A percentile compares a stretch with the other conserved stretches of the same genome.
These are phyloP conservation scores for Lumbricus terrestris DNA, from an alignment of 2,888 invertebrate species.

Conservation along the genomic window DNA sequence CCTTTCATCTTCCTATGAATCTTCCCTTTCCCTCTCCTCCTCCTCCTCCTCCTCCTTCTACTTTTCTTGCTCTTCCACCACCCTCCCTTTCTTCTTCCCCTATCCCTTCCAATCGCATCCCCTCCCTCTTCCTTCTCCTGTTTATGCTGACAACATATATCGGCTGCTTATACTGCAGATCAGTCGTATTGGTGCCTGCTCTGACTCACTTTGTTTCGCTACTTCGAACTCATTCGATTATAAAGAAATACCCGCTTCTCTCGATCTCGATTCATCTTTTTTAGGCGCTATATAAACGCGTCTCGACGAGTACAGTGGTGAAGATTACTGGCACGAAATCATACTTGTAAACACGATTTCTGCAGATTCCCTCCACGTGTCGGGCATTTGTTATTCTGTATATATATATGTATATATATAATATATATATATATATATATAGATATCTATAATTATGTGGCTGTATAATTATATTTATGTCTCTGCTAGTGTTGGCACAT, in stretches of 20 bases:
- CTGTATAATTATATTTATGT: not conserved
- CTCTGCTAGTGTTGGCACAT: not conserved
- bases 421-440: not conserved
- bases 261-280: not conserved
- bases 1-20: not conserved
- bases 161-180: too few species aligned
- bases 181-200: not conserved
- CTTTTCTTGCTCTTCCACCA: not conserved
- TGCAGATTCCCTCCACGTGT: not conserved
- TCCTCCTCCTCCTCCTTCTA: not conserved
- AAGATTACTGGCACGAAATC: not conserved
- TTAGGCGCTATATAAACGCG: not conserved
- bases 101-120: not conserved
- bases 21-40: not conserved
- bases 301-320: not conserved
- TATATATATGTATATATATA: not conserved
- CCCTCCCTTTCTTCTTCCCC: not conserved
- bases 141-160: not conserved
- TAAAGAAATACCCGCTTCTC: not conserved
- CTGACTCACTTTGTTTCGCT: not conserved
- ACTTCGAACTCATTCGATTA: not conserved
- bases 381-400: not conserved
- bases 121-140: not conserved
- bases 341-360: not conserved
- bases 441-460: too few species aligned